Evolutionary conservation across 2,797 vertebrate genomes (phyloP).

Genomic region (Semotilus atromaculatus): DNA sequence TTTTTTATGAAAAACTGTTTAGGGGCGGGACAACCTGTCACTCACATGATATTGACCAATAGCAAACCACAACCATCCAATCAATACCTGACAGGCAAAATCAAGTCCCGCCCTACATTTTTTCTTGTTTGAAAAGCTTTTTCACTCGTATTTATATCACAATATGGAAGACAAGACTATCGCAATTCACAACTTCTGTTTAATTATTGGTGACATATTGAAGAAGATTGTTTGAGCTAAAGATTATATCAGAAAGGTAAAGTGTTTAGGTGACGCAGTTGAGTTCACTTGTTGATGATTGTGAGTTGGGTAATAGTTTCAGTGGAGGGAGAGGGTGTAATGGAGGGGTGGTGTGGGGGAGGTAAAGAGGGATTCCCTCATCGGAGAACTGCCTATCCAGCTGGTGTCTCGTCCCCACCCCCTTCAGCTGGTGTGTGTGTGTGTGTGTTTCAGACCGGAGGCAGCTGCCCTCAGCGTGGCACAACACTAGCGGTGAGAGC

Average conservation of each 20-base stretch:
- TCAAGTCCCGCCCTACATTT: background rate
- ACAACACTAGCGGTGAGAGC: constrained; percentile 16
- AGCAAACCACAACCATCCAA: background rate
- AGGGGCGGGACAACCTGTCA: background rate
- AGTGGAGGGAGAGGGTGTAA: constrained; percentile 1
- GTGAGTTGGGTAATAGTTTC: constrained; percentile 36
- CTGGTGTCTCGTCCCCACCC: constrained; percentile 62
- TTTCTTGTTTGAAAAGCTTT: background rate
- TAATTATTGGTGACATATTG: background rate
- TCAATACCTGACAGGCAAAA: background rate
- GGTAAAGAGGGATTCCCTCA: constrained; percentile 34
- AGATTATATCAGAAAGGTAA: background rate
- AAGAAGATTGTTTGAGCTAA: background rate
- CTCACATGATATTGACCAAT: background rate
- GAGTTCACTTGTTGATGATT: constrained; percentile 1
- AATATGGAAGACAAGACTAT: background rate
- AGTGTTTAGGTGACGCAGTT: constrained; percentile 24
- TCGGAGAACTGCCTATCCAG: constrained; percentile 51
- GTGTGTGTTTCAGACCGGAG: constrained; percentile 26
- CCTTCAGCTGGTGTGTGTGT: constrained; percentile 51
- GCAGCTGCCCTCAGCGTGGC: constrained; percentile 37
- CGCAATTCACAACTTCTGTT: background rate
- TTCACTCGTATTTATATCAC: background rate
- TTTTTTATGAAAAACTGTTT: background rate
- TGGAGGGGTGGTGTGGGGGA: constrained; percentile 4